Evolutionary conservation across 2,797 vertebrate genomes (phyloP).

Genomic region (Malurus splendens): DNA sequence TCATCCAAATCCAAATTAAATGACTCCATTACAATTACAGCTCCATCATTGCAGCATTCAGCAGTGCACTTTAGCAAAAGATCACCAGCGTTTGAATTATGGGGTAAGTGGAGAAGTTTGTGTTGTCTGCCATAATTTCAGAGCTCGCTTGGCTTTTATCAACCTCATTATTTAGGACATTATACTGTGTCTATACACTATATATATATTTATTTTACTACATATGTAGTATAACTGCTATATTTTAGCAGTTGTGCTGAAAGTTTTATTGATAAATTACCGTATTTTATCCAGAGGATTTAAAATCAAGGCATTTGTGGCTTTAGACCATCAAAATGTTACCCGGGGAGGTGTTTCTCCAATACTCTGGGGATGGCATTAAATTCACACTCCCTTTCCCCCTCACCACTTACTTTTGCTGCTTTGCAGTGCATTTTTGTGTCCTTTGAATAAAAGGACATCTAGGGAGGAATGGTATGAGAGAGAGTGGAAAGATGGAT

Average conservation of each 20-base stretch:
- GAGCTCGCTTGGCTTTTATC: background rate
- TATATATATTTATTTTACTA: background rate
- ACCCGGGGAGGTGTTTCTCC: background rate
- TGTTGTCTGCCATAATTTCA: background rate
- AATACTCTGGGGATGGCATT: background rate
- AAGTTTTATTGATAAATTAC: background rate
- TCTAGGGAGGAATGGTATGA: background rate
- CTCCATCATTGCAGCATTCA: background rate
- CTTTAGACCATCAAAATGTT: background rate
- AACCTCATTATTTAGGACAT: background rate
- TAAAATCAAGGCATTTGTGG: background rate
- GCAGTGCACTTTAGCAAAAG: conserved; percentile 21
- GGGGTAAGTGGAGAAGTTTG: background rate
- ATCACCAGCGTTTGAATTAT: conserved; percentile 13
- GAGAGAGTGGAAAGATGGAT: background rate
- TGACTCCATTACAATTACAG: conserved; percentile 31
- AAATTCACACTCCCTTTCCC: background rate
- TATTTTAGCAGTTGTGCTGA: background rate
- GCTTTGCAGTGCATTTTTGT: background rate
- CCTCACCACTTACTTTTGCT: background rate
- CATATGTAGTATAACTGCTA: background rate
- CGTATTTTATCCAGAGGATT: background rate
- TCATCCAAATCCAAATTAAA: conserved; percentile 47
- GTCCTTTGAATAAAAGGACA: background rate
- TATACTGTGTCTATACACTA: background rate